Evolutionary conservation across 2,113 vertebrate genomes (phyloP), one percentile per base, ranked within the genome.

Genomic region (Microcebus jonahi): DNA sequence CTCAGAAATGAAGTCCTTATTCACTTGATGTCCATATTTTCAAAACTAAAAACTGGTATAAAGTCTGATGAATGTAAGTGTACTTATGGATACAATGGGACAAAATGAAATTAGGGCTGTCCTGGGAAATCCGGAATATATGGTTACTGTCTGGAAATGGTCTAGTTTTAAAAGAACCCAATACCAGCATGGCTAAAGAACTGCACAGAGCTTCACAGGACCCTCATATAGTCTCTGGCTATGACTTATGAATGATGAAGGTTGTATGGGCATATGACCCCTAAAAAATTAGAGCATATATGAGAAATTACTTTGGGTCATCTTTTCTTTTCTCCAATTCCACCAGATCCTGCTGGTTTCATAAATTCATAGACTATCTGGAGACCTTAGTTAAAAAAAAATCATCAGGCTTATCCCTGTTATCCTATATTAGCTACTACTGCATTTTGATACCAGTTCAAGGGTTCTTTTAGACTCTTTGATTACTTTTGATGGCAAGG

Each of bases 111-210:
- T 85, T 55, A 94, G 68, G 83, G 34, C 39, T 93, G 6, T 67
- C 88, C 80, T 82, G 84, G 93, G 73, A 96, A 94, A 91, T 93
- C 59, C 61, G 82, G 68, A 94, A 94, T 92, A 86, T 70, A 93
- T 93, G 88, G 71, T 71, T 91, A 85, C 71, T 68, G 42, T 65
- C 93, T 88, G 55, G 79, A 95, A 96, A 77, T 63, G 23, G 59
- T 94, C 95, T 97, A 76, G 86, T 96, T 89, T 91, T 67, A 94
- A 97, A 96, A 94, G 53, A 94, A 92, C n/a, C 55, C 88, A 95
- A 96, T 17, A 92, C 23, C 55, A 92, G 34, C 39, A 87, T 75
- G 61, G 88, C 68, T 97, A 67, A 90, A 96, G 63, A 91, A 86
- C 59, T 94, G 29, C 48, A 90, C 5, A 76, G 29, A 92, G 59